Conservation (phyloP, 2,888 invertebrate species). For the Biston stratarius region DNA sequence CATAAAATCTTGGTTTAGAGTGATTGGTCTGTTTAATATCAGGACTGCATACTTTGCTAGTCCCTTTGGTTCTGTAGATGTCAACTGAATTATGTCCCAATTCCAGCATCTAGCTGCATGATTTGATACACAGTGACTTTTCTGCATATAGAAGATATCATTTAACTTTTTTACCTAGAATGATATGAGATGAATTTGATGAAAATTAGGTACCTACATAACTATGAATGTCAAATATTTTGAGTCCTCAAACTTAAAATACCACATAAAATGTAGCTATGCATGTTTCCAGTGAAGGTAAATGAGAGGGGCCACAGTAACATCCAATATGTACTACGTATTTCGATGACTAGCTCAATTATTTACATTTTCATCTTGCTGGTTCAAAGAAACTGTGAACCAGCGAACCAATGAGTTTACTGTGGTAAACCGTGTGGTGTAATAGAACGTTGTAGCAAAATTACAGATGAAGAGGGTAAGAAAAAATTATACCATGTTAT, state of each 20-base stretch:
- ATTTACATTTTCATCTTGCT: too few relatives aligned
- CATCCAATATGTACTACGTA: too few relatives aligned
- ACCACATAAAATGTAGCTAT: too few relatives aligned
- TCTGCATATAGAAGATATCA: constrained; percentile 55
- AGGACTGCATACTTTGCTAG: constrained; percentile 87
- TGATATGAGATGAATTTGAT: constrained; percentile 16
- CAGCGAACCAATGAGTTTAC: too few relatives aligned
- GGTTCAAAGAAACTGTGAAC: too few relatives aligned
- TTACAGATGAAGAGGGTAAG: background rate
- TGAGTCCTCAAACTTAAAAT: too few relatives aligned
- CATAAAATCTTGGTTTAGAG: constrained; percentile 79
- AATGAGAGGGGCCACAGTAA: too few relatives aligned
- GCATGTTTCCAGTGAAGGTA: too few relatives aligned
- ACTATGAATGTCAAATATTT: too few relatives aligned
- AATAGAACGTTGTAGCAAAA: background rate
- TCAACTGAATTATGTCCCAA: constrained; percentile 65
- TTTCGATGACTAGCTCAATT: too few relatives aligned
- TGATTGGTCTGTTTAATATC: constrained; percentile 89
- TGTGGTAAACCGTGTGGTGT: background rate
- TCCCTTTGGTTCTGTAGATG: constrained; percentile 36
- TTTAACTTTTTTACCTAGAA: constrained; percentile 58
- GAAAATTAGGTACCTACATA: too few relatives aligned
- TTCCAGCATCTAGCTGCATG: constrained; percentile 56
- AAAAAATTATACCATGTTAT: constrained; percentile 19
- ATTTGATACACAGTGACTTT: constrained; percentile 49